Percentiles rank a stretch among this genome's conserved stretches.
These are phyloP conservation scores for Sebastes ruberrimus DNA, from an alignment of 2,797 vertebrate species.

Conservation along the genomic window DNA sequence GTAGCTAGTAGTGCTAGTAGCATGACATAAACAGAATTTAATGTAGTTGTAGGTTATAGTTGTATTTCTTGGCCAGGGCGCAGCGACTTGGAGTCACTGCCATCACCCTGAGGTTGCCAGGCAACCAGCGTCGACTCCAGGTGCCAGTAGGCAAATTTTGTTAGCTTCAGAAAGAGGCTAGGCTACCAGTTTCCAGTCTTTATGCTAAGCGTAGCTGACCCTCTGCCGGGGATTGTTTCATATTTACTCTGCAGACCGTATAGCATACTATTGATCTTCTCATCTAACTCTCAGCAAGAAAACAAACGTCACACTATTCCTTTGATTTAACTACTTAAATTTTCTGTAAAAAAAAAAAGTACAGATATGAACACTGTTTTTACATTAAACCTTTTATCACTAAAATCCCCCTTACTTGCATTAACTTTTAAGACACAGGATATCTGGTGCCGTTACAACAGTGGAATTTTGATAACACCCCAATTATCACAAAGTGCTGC, in stretches of 20 bases:
- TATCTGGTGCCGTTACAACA: conserved; percentile 47
- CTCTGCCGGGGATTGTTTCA: too few relatives aligned
- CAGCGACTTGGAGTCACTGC: neutral
- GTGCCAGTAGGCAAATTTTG: neutral
- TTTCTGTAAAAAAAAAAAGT: neutral
- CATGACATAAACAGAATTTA: too few relatives aligned
- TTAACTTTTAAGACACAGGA: conserved; percentile 37
- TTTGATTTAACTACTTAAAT: neutral
- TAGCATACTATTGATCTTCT: neutral
- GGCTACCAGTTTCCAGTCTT: too few relatives aligned
- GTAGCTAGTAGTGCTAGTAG: too few relatives aligned
- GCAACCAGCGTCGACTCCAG: neutral
- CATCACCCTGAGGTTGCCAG: neutral
- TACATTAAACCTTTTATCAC: neutral
- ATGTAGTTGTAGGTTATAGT: too few relatives aligned
- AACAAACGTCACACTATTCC: neutral
- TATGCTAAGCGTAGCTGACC: too few relatives aligned
- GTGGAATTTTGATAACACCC: conserved; percentile 61
- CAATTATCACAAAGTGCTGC: conserved; percentile 60
- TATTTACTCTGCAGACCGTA: neutral
- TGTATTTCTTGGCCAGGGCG: neutral
- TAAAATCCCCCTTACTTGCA: neutral
- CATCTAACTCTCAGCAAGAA: neutral
- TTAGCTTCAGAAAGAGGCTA: neutral
- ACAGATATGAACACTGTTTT: neutral